Percentiles rank a stretch among this genome's conserved stretches.
These are phyloP conservation scores for Scaptomyza hsui DNA, from an alignment of 1,140 invertebrate species.

Conservation along the genomic window DNA sequence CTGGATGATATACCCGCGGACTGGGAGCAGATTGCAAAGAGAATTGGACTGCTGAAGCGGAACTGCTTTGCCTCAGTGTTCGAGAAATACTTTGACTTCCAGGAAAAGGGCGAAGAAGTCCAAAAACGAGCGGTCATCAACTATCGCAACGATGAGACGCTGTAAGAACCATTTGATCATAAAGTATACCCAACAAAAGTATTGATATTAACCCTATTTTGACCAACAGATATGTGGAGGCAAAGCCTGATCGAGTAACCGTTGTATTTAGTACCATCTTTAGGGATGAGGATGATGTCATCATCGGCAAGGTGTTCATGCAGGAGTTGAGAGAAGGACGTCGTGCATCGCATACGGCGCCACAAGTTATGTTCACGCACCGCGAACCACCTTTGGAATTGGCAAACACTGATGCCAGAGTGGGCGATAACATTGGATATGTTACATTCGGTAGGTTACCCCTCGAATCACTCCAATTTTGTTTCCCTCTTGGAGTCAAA, in stretches of 20 bases:
- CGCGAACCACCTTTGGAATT: slow-evolving; percentile 98
- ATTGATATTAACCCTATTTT: too few species aligned
- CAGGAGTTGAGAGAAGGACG: slow-evolving; percentile 99
- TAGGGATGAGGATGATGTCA: slow-evolving; percentile 98
- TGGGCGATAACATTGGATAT: slow-evolving; percentile 99
- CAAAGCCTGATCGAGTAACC: slow-evolving; percentile 98
- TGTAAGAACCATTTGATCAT: slow-evolving; percentile 88
- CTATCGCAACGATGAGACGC: slow-evolving; percentile 99
- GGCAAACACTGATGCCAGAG: slow-evolving; percentile 95
- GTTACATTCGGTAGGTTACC: slow-evolving; percentile 96
- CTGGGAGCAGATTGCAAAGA: slow-evolving; percentile 94
- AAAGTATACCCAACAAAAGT: not conserved
- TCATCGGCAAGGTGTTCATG: slow-evolving; percentile 99
- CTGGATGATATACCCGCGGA: slow-evolving; percentile 96
- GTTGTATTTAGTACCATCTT: slow-evolving; percentile 99
- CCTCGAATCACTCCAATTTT: not conserved
- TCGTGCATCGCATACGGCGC: slow-evolving; percentile 97
- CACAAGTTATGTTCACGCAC: slow-evolving; percentile 96
- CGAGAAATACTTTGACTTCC: slow-evolving; percentile 99
- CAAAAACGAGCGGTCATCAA: slow-evolving; percentile 98
- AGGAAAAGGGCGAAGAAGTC: slow-evolving; percentile 95
- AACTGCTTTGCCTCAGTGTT: slow-evolving; percentile 99
- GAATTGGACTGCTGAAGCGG: slow-evolving; percentile 97
- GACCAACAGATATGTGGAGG: slow-evolving; percentile 95
- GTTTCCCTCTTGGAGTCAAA: slow-evolving; percentile 40